Percentiles rank a stretch among this genome's conserved stretches.
Conservation (phyloP, 2,113 vertebrate genomes). For the Phoxinus phoxinus region DNA sequence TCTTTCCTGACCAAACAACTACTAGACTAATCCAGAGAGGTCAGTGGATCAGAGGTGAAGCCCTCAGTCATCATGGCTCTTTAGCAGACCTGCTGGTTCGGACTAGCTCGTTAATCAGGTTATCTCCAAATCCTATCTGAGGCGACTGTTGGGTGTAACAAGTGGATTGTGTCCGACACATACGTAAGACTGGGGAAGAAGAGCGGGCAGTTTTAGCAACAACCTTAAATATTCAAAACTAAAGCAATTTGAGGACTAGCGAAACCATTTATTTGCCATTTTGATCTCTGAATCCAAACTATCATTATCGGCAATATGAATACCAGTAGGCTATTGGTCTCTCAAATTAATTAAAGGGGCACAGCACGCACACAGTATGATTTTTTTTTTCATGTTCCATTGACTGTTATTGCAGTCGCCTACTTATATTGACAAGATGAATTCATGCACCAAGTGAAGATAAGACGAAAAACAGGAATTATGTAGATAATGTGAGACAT, state of each 20-base stretch:
- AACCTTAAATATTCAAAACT: not conserved
- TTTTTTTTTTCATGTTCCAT: not conserved
- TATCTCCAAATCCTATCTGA: slow-evolving; percentile 40
- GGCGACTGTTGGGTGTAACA: slow-evolving; percentile 16
- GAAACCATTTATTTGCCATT: not conserved
- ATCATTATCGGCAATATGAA: not conserved
- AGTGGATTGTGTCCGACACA: slow-evolving; percentile 2
- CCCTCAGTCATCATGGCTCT: not conserved
- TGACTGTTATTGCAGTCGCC: not conserved
- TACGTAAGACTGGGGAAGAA: not conserved
- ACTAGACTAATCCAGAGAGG: not conserved
- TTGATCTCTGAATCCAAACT: not conserved
- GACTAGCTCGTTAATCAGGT: slow-evolving; percentile 28
- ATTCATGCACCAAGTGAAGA: not conserved
- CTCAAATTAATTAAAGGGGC: not conserved
- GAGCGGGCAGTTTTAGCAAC: not conserved
- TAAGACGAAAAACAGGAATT: not conserved
- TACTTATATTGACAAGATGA: not conserved
- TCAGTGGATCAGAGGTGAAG: slow-evolving; percentile 21
- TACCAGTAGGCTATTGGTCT: not conserved
- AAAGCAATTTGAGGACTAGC: not conserved
- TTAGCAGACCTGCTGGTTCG: not conserved
- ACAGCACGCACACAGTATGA: too few relatives aligned
- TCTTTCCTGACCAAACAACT: not conserved
- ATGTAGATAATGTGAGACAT: not conserved